phyloP scores from a whole-genome alignment of 2,797 vertebrate species.

The Astyanax mexicanus region DNA sequence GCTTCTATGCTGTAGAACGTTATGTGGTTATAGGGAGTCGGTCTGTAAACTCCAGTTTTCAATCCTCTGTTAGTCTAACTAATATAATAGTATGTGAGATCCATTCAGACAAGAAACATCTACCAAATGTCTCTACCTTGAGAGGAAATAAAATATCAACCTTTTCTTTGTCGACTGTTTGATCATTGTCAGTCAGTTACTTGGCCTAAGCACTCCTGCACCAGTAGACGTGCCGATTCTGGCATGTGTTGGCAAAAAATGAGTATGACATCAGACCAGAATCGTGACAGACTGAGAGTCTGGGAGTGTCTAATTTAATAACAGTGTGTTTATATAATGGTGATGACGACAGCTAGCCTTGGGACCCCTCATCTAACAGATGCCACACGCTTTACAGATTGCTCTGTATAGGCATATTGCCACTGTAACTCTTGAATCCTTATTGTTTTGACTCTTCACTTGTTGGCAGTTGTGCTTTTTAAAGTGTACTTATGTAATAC shows the following conservation, averaged over 20 bases:
- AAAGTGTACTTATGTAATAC: no score
- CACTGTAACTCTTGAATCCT: no score
- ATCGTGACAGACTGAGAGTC: not conserved
- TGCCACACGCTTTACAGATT: no score
- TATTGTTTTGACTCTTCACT: no score
- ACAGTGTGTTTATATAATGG: not conserved
- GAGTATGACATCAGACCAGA: not conserved
- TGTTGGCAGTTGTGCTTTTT: no score
- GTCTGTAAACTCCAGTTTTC: no score
- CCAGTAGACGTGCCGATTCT: not conserved
- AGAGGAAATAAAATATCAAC: not conserved
- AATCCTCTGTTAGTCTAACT: no score
- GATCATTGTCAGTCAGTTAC: not conserved
- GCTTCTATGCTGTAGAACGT: no score
- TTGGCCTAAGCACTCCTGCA: not conserved
- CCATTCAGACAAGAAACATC: no score
- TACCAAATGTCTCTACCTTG: no score
- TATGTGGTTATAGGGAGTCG: no score
- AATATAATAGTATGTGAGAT: no score
- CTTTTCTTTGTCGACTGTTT: not conserved
- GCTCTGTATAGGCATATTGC: not conserved
- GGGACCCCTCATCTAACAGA: not conserved
- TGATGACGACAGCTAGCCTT: not conserved
- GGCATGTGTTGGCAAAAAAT: not conserved
- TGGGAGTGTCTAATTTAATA: constrained; percentile 12